A percentile compares a stretch with the other conserved stretches of the same genome.
Evolutionary conservation across 2,113 vertebrate species (phyloP).

Genomic region (Epinephelus fuscoguttatus): DNA sequence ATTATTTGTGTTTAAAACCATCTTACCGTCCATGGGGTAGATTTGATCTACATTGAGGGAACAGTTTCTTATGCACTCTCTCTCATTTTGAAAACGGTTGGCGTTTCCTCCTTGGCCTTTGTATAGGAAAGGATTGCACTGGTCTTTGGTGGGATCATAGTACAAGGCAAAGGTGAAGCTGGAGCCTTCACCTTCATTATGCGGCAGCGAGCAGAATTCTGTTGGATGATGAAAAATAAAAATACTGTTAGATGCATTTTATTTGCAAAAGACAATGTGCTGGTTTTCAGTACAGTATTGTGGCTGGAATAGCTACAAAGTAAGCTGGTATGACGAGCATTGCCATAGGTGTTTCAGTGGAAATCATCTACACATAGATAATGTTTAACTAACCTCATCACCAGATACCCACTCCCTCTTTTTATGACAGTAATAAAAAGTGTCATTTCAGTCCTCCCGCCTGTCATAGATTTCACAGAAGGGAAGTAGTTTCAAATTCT

Average conservation of each 20-base stretch:
- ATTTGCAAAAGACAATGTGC: not conserved
- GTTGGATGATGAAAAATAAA: constrained; percentile 45
- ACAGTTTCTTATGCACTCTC: constrained; percentile 79
- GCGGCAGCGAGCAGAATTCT: constrained; percentile 64
- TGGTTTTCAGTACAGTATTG: not conserved
- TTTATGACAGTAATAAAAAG: constrained; percentile 82
- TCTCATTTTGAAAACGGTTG: constrained; percentile 80
- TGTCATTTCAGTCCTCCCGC: constrained; percentile 42
- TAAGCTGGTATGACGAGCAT: not conserved
- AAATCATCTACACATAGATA: constrained; percentile 43
- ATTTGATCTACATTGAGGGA: constrained; percentile 36
- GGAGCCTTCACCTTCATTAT: constrained; percentile 48
- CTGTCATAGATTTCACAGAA: constrained; percentile 40
- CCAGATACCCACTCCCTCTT: constrained; percentile 73
- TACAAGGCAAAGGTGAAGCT: constrained; percentile 1
- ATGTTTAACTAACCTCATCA: constrained; percentile 79
- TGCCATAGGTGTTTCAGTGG: constrained; percentile 9
- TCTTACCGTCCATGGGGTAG: constrained; percentile 80
- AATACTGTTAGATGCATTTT: not conserved
- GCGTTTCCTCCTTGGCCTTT: constrained; percentile 77
- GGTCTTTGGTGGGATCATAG: constrained; percentile 50
- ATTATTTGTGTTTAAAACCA: not conserved
- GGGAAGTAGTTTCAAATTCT: constrained; percentile 30
- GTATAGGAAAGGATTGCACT: constrained; percentile 78
- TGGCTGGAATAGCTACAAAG: not conserved